Evolutionary conservation across 2,888 invertebrate genomes (phyloP), one percentile per base, ranked within the genome.

Genomic region (Escarpia spicata): DNA sequence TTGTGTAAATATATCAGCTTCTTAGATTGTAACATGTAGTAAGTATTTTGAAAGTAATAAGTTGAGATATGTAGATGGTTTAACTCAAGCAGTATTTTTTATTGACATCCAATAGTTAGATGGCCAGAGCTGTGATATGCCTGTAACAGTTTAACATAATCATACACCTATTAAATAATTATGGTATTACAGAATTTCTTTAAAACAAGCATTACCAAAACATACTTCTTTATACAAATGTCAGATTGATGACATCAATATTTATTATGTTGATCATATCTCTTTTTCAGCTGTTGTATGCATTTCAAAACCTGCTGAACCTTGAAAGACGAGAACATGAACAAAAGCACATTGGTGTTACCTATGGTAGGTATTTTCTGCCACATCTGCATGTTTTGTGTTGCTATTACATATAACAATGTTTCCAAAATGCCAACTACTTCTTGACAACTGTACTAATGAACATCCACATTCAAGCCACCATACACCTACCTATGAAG

Each of bases 241-340:
- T 75, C 26, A 75, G 75, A 75, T 75, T 26, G 26, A 26, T 75
- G 75, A 26, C 75, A 75, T 75, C 19, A 26, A 26, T 75, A n/a
- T 26, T 75, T 26, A 75, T 26, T 91, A 45, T 37, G 58, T 92
- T 92, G 75, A 92, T 91, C 92, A 93, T 93, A 75, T 94, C 94
- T 94, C 94, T 95, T 93, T 97, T 97, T 92, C 96, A 98, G 98
- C 95, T 97, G 96, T 98, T 98, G 60, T 97, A 98, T 45, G 90
- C 93, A 31, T 93, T 95, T 31, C 91, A 92, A 90, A 94, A 95
- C 93, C 93, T 95, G 15, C 93, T 93, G 0, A 94, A 91, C 10
- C 92, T 95, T 19, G 95, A 95, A 91, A 94, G 93, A 92, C 91
- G 93, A 44, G 95, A 95, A 92, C 93, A 94, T 60, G 94, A 95